Percentiles rank a stretch among this genome's conserved stretches.
These are phyloP conservation scores for Melinopterus prodromus DNA, from an alignment of 2,888 invertebrate species.

Conservation along the genomic window DNA sequence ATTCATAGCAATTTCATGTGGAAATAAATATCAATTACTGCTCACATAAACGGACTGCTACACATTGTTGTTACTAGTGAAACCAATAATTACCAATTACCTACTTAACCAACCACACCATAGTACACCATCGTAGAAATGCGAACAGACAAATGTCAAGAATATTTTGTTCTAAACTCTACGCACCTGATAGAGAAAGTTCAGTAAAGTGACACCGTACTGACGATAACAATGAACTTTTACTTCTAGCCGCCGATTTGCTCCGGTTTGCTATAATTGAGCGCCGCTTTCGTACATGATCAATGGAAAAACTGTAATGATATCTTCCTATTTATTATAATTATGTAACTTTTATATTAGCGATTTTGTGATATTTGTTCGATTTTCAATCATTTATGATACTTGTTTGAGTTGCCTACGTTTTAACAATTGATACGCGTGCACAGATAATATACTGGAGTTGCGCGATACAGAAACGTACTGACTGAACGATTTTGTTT, in stretches of 20 bases:
- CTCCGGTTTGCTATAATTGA: too few species aligned
- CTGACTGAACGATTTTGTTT: too few species aligned
- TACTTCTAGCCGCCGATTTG: not conserved
- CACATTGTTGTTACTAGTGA: not conserved
- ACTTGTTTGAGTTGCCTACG: too few species aligned
- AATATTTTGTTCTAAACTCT: not conserved
- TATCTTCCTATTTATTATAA: too few species aligned
- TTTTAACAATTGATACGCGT: too few species aligned
- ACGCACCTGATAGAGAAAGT: not conserved
- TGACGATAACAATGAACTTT: not conserved
- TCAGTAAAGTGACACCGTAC: not conserved
- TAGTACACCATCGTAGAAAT: not conserved
- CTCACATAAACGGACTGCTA: not conserved
- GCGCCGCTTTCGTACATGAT: too few species aligned
- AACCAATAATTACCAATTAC: not conserved
- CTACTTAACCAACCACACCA: not conserved
- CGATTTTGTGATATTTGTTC: too few species aligned
- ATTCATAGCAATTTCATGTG: not conserved
- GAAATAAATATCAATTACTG: not conserved
- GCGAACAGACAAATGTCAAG: not conserved
- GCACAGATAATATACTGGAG: too few species aligned
- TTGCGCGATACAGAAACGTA: too few species aligned
- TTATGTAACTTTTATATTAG: too few species aligned
- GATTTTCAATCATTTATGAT: too few species aligned
- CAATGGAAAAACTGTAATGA: too few species aligned